phyloP scores from a whole-genome alignment of 1,140 invertebrate genomes.

The Drosophila aff. region DNA sequence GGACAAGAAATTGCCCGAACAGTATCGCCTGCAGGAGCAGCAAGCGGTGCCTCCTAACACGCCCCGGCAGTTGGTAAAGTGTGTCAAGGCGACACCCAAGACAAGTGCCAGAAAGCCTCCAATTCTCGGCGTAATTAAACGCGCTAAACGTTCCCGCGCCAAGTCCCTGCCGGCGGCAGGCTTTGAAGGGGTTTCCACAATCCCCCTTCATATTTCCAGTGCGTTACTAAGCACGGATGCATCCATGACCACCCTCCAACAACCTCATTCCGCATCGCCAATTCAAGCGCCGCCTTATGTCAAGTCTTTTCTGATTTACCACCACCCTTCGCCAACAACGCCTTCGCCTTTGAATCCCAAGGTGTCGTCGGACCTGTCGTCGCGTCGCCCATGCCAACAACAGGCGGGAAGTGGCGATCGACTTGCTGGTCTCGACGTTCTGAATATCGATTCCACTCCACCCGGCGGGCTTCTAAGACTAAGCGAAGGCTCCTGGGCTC shows the following conservation, averaged over 20 bases:
- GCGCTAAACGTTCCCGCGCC: slow-evolving; percentile 10
- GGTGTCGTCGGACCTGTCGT: not conserved
- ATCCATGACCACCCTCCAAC: not conserved
- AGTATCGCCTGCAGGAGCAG: slow-evolving; percentile 49
- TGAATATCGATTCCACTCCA: slow-evolving; percentile 21
- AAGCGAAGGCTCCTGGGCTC: slow-evolving; percentile 15
- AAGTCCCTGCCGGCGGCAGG: slow-evolving; percentile 15
- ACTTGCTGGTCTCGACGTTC: not conserved
- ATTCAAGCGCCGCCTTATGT: slow-evolving; percentile 1
- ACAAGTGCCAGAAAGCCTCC: slow-evolving; percentile 1
- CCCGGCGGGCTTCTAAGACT: slow-evolving; percentile 50
- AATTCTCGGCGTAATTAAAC: not conserved
- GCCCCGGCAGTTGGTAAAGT: not conserved
- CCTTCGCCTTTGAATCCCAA: slow-evolving; percentile 1
- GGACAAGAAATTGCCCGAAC: slow-evolving; percentile 19
- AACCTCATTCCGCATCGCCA: not conserved
- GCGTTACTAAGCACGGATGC: not conserved
- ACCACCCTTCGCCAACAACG: slow-evolving; percentile 15
- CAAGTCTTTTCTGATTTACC: slow-evolving; percentile 36
- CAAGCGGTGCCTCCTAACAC: slow-evolving; percentile 14
- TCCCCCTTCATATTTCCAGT: not conserved
- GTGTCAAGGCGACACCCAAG: not conserved
- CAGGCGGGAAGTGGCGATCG: slow-evolving; percentile 16
- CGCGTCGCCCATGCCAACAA: slow-evolving; percentile 39
- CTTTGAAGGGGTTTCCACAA: not conserved